Conservation (phyloP, 1,140 invertebrate species). For the Magallana gigas region DNA sequence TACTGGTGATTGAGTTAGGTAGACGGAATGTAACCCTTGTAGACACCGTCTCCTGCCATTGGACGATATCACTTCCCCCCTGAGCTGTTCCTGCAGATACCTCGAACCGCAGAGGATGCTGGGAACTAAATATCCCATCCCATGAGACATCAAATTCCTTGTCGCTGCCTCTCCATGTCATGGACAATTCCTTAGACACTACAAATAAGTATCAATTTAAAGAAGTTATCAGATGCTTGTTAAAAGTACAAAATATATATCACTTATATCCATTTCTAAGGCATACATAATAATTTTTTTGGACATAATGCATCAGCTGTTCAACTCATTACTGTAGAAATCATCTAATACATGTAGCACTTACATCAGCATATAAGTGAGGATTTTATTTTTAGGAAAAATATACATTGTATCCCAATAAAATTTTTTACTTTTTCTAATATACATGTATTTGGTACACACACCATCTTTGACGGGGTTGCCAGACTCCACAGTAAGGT, state of each 20-base stretch:
- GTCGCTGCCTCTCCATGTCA: not conserved
- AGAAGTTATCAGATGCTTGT: not conserved
- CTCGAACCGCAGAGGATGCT: constrained; percentile 46
- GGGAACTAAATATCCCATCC: constrained; percentile 43
- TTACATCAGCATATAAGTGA: no score
- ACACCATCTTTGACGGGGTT: constrained; percentile 27
- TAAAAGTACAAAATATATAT: no score
- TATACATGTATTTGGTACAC: no score
- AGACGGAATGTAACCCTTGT: constrained; percentile 35
- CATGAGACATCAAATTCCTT: constrained; percentile 45
- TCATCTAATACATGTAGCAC: no score
- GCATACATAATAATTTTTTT: not conserved
- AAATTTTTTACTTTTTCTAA: no score
- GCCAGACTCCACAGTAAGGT: not conserved
- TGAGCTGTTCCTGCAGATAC: constrained; percentile 46
- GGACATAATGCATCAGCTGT: no score
- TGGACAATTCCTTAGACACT: not conserved
- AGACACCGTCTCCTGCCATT: constrained; percentile 53
- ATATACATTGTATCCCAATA: no score
- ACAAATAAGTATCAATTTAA: not conserved
- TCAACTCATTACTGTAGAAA: no score
- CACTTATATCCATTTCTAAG: no score
- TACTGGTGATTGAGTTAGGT: not conserved
- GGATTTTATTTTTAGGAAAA: no score
- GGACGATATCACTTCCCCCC: constrained; percentile 55